Percentiles rank a stretch among this genome's conserved stretches.
Conservation (phyloP, 2,888 invertebrate genomes). For the Drosophila barbarae region DNA sequence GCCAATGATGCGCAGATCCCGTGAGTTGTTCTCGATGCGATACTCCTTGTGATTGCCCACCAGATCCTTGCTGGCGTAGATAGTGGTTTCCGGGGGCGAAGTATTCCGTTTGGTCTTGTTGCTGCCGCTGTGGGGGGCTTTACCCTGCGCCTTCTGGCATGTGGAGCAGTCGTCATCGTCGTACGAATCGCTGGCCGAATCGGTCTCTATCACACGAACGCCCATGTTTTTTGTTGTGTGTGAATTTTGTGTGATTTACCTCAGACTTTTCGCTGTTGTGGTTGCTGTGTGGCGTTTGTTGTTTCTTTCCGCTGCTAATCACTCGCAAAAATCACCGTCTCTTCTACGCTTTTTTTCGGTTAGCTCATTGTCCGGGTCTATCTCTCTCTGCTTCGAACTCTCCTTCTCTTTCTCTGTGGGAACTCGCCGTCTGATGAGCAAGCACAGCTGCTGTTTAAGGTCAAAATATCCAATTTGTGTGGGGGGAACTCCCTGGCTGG, state of each 20-base stretch:
- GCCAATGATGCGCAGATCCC: conserved; percentile 76
- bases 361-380: conserved; percentile 24
- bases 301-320: conserved; percentile 54
- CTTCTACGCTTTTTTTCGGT: conserved; percentile 18
- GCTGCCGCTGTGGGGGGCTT: conserved; percentile 14
- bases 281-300: not conserved
- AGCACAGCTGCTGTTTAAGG: conserved; percentile 10
- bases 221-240: conserved; percentile 54
- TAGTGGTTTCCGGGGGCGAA: conserved; percentile 7
- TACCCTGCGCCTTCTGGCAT: conserved; percentile 45
- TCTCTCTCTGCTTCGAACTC: conserved; percentile 1
- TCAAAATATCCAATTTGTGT: conserved; percentile 49
- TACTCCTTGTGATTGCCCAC: conserved; percentile 78
- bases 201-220: conserved; percentile 65
- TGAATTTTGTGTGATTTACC: conserved; percentile 40
- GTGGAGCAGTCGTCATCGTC: conserved; percentile 65
- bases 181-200: conserved; percentile 69
- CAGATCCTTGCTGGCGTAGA: conserved; percentile 64
- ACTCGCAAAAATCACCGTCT: conserved; percentile 55
- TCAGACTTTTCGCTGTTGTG: conserved; percentile 13
- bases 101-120: conserved; percentile 36
- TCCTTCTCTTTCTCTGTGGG: conserved; percentile 17
- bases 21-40: conserved; percentile 74
- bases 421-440: conserved; percentile 29
- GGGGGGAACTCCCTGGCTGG: conserved; percentile 50